Evolutionary conservation across 2,797 vertebrate species (phyloP).

Genomic region (Petrocephalus schoutedeni): DNA sequence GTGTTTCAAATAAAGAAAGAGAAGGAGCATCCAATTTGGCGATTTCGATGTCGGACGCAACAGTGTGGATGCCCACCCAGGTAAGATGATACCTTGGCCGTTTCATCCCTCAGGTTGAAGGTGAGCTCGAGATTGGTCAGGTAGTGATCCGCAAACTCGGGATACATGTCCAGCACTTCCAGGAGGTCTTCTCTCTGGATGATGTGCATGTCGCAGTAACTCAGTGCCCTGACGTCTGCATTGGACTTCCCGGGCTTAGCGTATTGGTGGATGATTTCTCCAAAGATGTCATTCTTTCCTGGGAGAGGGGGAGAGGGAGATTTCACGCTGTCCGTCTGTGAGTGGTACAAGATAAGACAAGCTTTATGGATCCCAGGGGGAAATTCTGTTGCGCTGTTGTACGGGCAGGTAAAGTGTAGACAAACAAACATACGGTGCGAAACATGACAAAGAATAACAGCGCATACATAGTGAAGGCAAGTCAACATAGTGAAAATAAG

Average conservation of each 20-base stretch:
- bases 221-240: slow-evolving; percentile 89
- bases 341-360: neutral
- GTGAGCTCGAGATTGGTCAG: slow-evolving; percentile 91
- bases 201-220: slow-evolving; percentile 97
- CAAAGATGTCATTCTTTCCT: slow-evolving; percentile 99
- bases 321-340: neutral
- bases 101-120: slow-evolving; percentile 88
- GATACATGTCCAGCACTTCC: slow-evolving; percentile 98
- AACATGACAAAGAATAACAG: neutral
- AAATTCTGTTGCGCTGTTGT: neutral
- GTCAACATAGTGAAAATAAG: neutral
- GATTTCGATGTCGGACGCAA: neutral
- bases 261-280: slow-evolving; percentile 93
- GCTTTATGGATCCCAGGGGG: neutral
- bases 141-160: slow-evolving; percentile 93
- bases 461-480: neutral
- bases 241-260: slow-evolving; percentile 92
- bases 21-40: neutral
- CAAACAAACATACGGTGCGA: neutral
- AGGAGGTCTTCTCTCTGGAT: slow-evolving; percentile 90
- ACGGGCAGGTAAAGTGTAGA: neutral
- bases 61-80: neutral
- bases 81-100: slow-evolving; percentile 66
- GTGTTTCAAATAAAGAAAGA: neutral
- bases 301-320: neutral